phyloP scores from a whole-genome alignment of 2,797 vertebrate species.

The Sebastes taczanowskii region DNA sequence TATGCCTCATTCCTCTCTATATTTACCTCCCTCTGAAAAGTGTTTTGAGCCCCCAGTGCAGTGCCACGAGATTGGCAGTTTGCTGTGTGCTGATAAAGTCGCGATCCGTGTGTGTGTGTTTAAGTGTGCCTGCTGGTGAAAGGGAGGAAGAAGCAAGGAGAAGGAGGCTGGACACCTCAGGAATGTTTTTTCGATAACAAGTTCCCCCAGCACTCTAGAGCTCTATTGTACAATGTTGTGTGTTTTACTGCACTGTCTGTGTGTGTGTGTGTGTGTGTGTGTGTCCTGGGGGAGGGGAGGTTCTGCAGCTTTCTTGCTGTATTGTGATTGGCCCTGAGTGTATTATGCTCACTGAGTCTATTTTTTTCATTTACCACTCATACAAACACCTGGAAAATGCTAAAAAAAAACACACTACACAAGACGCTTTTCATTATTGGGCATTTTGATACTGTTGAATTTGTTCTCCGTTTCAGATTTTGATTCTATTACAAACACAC shows the following conservation, averaged over 20 bases:
- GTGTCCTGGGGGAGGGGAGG: background rate
- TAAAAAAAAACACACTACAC: background rate
- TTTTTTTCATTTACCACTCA: slow-evolving; percentile 3
- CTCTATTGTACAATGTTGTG: slow-evolving; percentile 36
- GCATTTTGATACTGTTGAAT: background rate
- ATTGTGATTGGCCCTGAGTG: slow-evolving; percentile 25
- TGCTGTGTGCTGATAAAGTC: slow-evolving; percentile 62
- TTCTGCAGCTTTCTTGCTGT: slow-evolving; percentile 11
- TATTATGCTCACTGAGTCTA: background rate
- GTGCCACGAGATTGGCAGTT: slow-evolving; percentile 64
- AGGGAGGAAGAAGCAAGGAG: slow-evolving; percentile 29
- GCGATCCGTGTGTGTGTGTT: slow-evolving; percentile 11
- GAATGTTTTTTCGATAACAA: slow-evolving; percentile 66
- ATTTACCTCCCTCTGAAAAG: slow-evolving; percentile 56
- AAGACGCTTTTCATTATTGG: background rate
- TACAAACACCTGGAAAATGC: background rate
- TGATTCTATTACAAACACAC: background rate
- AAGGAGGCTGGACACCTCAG: slow-evolving; percentile 48
- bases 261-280: slow-evolving; percentile 26
- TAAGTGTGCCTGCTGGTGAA: slow-evolving; percentile 37
- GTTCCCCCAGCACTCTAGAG: slow-evolving; percentile 34
- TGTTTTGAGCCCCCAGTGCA: slow-evolving; percentile 49
- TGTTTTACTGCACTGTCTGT: slow-evolving; percentile 35
- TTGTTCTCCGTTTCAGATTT: background rate
- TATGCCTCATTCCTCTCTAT: slow-evolving; percentile 26